phyloP scores from a whole-genome alignment of 2,888 invertebrate species.

The Phaonia tiefii region DNA sequence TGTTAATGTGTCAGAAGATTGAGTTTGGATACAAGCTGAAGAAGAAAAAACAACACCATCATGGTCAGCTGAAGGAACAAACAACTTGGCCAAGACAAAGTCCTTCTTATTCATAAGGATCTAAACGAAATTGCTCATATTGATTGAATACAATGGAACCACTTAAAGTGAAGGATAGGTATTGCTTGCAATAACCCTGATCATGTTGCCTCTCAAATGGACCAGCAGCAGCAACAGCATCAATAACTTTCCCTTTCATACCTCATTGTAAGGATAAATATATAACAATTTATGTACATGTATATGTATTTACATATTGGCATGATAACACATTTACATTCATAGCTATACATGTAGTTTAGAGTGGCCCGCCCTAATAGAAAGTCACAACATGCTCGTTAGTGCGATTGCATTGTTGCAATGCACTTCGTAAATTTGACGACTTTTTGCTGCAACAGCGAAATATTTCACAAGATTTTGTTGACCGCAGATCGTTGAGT shows the following conservation, averaged over 20 bases:
- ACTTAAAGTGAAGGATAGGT: background rate
- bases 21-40: constrained; percentile 26
- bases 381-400: no score
- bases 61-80: background rate
- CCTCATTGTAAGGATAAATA: no score
- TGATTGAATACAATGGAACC: background rate
- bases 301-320: background rate
- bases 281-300: no score
- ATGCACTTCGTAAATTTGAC: no score
- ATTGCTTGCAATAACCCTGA: background rate
- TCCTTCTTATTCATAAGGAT: background rate
- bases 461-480: no score
- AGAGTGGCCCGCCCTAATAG: no score
- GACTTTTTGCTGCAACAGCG: no score
- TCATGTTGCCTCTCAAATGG: background rate
- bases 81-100: constrained; percentile 2
- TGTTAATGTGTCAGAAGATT: constrained; percentile 61
- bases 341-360: no score
- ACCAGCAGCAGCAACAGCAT: background rate
- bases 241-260: constrained; percentile 7
- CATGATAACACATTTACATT: constrained; percentile 31
- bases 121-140: background rate
- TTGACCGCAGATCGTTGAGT: no score
- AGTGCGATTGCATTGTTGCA: no score
- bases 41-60: constrained; percentile 19